Evolutionary conservation across 2,797 vertebrate species (phyloP).

Genomic region (Sebastes hubbsi): DNA sequence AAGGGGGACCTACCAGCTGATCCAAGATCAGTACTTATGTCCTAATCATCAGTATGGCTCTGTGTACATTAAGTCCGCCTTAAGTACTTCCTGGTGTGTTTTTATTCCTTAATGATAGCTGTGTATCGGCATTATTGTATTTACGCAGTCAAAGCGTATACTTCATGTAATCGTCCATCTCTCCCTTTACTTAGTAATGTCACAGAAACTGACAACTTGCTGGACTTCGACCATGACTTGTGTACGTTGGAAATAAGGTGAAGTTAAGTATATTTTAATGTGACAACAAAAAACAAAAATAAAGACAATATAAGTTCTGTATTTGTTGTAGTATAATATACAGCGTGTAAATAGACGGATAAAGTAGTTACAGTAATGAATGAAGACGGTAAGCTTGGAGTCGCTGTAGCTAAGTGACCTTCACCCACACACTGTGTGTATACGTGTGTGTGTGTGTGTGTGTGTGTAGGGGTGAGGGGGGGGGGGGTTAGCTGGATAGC

Average conservation of each 20-base stretch:
- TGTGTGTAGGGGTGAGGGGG: neutral
- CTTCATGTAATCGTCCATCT: neutral
- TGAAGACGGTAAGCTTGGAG: constrained; percentile 45
- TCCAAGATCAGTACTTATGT: neutral
- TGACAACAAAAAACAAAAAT: neutral
- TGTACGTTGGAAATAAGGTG: neutral
- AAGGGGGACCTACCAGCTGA: neutral
- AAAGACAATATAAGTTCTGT: neutral
- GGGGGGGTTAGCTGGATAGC: neutral
- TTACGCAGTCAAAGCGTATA: neutral
- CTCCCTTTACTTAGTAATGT: neutral
- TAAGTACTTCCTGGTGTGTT: neutral
- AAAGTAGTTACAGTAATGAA: constrained; percentile 29
- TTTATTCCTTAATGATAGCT: neutral
- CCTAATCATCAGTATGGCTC: neutral
- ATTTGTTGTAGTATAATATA: neutral
- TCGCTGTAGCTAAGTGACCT: constrained; percentile 52
- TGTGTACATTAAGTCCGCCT: neutral
- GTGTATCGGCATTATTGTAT: neutral
- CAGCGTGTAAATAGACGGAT: constrained; percentile 2
- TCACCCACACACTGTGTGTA: constrained; percentile 32
- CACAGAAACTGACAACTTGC: neutral
- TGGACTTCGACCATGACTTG: neutral
- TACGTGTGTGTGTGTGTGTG: neutral
- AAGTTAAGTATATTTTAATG: neutral